Evolutionary conservation across 2,888 invertebrate species (phyloP).

Genomic region (Leptopterna dolabrata): DNA sequence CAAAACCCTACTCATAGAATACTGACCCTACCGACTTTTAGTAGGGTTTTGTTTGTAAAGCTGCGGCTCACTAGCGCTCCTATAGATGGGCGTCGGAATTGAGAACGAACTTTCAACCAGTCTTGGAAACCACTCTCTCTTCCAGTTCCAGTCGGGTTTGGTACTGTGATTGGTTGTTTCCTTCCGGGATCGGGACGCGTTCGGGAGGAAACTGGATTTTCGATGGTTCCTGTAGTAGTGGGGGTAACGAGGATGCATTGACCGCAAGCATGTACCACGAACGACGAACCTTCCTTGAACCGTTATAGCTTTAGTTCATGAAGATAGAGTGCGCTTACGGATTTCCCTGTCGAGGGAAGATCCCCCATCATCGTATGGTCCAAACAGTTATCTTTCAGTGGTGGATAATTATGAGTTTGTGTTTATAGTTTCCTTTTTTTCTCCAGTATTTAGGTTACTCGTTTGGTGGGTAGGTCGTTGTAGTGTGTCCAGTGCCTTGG

Average conservation of each 20-base stretch:
- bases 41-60: background rate
- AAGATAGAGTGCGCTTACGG: constrained; percentile 12
- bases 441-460: constrained; percentile 12
- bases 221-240: background rate
- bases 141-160: background rate
- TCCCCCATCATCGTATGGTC: constrained; percentile 19
- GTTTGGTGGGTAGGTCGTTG: background rate
- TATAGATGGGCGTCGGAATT: background rate
- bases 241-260: constrained; percentile 20
- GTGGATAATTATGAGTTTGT: constrained; percentile 43
- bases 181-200: background rate
- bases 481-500: constrained; percentile 13
- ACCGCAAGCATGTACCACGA: background rate
- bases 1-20: too few species aligned
- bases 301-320: constrained; percentile 31
- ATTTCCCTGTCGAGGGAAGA: constrained; percentile 5
- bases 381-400: constrained; percentile 33
- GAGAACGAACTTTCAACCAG: background rate
- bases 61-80: background rate
- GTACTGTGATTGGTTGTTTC: background rate
- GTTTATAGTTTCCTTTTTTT: constrained; percentile 7
- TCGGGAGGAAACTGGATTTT: background rate
- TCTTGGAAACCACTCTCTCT: background rate
- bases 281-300: background rate
- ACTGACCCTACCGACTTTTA: background rate